phyloP scores from a whole-genome alignment of 1,140 invertebrate species.

The silkworm (Bombyx mori) region ASM3026992v2 NC_085109.1:3654501-3655000 shows the following conservation, averaged over 20 bases:
- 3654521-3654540: conserved; percentile 25
- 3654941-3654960: too few relatives aligned
- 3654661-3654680: conserved; percentile 15
- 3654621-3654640: conserved; percentile 11
- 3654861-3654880: too few relatives aligned
- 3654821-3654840: conserved; percentile 42
- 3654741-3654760: conserved; percentile 36
- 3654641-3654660: conserved; percentile 23
- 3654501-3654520: conserved; percentile 22
- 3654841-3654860: too few relatives aligned
- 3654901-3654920: too few relatives aligned
- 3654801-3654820: conserved; percentile 42
- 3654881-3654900: too few relatives aligned
- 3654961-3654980: too few relatives aligned
- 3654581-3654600: conserved; percentile 8
- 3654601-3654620: conserved; percentile 10
- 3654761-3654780: conserved; percentile 36
- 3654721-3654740: conserved; percentile 43
- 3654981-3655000: too few relatives aligned
- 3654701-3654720: conserved; percentile 28
- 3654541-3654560: conserved; percentile 31
- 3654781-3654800: conserved; percentile 32
- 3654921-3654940: too few relatives aligned
- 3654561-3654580: conserved; percentile 9
- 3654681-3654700: background rate